A percentile compares a stretch with the other conserved stretches of the same genome.
Evolutionary conservation across 2,113 vertebrate genomes (phyloP).

Genomic region (Corythoichthys haematopterus): DNA sequence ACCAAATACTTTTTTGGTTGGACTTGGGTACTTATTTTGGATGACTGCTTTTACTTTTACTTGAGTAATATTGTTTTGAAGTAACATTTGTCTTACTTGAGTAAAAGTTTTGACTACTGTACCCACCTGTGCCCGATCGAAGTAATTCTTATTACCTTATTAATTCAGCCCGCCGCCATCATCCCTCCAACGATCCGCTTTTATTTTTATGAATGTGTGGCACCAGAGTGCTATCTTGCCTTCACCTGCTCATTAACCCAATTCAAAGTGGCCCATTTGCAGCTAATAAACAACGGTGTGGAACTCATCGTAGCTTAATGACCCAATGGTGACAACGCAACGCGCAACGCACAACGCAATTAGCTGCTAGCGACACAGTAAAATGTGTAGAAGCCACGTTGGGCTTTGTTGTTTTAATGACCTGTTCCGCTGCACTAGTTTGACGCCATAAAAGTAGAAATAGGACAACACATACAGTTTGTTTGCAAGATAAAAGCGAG

Average conservation of each 20-base stretch:
- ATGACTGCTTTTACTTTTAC: no score
- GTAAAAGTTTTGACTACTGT: no score
- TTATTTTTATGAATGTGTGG: background rate
- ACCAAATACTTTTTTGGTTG: no score
- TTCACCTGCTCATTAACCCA: background rate
- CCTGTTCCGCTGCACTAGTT: background rate
- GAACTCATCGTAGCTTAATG: background rate
- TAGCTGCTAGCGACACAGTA: background rate
- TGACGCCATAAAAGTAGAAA: background rate
- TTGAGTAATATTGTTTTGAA: no score
- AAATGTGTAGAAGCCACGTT: background rate
- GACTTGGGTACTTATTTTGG: no score
- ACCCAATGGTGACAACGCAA: background rate
- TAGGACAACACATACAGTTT: background rate
- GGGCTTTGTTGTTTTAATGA: background rate
- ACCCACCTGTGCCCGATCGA: no score
- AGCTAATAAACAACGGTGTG: background rate
- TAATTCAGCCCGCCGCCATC: background rate
- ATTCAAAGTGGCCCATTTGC: background rate
- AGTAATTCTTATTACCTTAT: background rate
- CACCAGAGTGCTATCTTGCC: background rate
- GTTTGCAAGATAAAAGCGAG: no score
- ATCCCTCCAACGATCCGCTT: background rate
- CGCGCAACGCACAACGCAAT: background rate
- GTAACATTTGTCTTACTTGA: no score